A percentile compares a stretch with the other conserved stretches of the same genome.
Conservation (phyloP, 2,113 vertebrate genomes). For the Sceloporus undulatus region DNA sequence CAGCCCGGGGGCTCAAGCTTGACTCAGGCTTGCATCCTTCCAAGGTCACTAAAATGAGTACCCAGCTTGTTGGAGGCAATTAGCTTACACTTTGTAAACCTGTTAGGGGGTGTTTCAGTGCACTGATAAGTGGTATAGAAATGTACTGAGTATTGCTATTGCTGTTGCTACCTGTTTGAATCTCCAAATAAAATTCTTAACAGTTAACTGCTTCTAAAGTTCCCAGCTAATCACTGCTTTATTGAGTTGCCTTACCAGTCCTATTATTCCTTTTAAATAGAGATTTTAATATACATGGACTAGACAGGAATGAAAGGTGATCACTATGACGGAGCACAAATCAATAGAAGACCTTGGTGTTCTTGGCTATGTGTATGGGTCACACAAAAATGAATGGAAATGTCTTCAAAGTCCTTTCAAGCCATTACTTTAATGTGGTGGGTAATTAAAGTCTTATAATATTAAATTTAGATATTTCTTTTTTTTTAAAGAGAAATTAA, state of each 20-base stretch:
- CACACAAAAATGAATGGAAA: slow-evolving; percentile 68
- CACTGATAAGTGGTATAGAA: too few species aligned
- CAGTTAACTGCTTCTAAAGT: slow-evolving; percentile 62
- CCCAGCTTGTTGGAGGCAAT: too few species aligned
- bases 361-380: slow-evolving; percentile 58
- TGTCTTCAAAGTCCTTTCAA: slow-evolving; percentile 60
- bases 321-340: slow-evolving; percentile 73
- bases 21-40: too few species aligned
- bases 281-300: slow-evolving; percentile 72
- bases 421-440: slow-evolving; percentile 64
- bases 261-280: slow-evolving; percentile 76
- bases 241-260: slow-evolving; percentile 68
- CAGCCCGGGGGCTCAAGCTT: too few species aligned
- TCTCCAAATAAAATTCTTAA: slow-evolving; percentile 65
- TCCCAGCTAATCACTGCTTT: slow-evolving; percentile 69
- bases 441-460: slow-evolving; percentile 70
- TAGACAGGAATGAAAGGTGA: slow-evolving; percentile 75
- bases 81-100: too few species aligned
- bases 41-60: too few species aligned
- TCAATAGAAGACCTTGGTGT: slow-evolving; percentile 73
- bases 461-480: slow-evolving; percentile 35
- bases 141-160: too few species aligned
- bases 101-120: too few species aligned
- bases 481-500: slow-evolving; percentile 63
- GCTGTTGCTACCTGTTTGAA: neutral